Conservation (phyloP, 1,140 invertebrate genomes). For the Calliopsis andreniformis region DNA sequence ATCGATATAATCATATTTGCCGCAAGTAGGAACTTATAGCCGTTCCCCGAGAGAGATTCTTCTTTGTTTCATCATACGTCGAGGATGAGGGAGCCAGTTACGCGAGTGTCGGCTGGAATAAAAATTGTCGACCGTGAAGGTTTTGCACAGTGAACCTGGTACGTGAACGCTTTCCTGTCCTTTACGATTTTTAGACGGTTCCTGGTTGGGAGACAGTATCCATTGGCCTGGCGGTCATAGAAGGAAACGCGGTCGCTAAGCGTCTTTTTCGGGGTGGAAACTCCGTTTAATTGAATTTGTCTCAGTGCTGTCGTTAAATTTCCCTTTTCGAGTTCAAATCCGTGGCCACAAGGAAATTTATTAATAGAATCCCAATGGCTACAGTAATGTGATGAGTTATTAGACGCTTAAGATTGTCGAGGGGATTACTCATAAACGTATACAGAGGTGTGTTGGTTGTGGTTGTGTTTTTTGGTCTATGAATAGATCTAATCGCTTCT, state of each 20-base stretch:
- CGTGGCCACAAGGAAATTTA: no score
- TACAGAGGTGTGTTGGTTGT: no score
- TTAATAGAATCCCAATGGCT: no score
- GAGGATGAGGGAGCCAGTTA: constrained; percentile 26
- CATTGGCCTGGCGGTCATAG: not conserved
- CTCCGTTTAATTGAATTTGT: not conserved
- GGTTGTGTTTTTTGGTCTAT: no score
- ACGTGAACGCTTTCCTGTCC: constrained; percentile 13
- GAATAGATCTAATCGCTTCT: no score
- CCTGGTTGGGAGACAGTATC: constrained; percentile 4
- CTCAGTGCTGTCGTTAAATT: no score
- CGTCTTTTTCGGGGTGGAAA: not conserved
- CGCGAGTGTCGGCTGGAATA: constrained; percentile 29
- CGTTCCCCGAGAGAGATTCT: constrained; percentile 46
- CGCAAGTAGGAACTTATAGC: constrained; percentile 50
- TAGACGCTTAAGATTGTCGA: no score
- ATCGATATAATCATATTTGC: constrained; percentile 62
- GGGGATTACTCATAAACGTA: no score
- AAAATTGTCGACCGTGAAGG: constrained; percentile 28
- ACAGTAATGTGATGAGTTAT: no score
- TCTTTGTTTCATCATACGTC: constrained; percentile 50
- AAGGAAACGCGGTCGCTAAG: not conserved
- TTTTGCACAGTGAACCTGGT: not conserved
- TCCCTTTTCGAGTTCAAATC: no score
- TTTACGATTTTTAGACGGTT: constrained; percentile 20